Evolutionary conservation across 2,888 invertebrate genomes (phyloP), one percentile per base, ranked within the genome.

Genomic region (Eretmocerus hayati): DNA sequence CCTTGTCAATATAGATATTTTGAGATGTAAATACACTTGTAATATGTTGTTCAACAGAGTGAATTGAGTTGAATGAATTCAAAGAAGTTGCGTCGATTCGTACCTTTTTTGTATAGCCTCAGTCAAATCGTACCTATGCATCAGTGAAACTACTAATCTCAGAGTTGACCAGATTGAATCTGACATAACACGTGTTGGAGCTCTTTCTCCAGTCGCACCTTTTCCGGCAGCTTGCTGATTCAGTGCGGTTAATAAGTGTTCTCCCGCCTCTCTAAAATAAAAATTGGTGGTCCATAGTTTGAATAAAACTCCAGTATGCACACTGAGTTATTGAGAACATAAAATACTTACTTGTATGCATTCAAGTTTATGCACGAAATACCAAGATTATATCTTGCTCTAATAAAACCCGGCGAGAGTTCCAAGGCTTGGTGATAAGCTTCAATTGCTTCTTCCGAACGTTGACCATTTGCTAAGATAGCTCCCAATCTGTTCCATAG

Each of bases 401-500:
- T 79, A 55, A 99, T 92, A 71, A 92, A 99, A 2, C 96, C 96
- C 5, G 99, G 99, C 53, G 90, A 87, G 42, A 96, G 75, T 65
- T 87, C 82, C 42, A 99, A 75, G 31, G 97, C 95, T 62, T 83
- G 81, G 65, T 91, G 87, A 70, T 99, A 99, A 0, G 97, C 96
- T 57, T 91, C 87, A 6, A 99, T 90, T 4, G 99, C 96, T 75
- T 97, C 93, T 63, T 94, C 95, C 30, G 95, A 90, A 56, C 85
- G 83, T 44, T 88, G 88, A 56, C 95, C 92, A 71, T 99, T 99
- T 13, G 99, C 99, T 61, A 96, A 74, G 38, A 96, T 94, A 26
- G 99, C 99, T 44, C 99, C 99, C 23, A 99, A 77, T 60, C 94
- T 85, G 72, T 99, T 99, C 97, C 97, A 99, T 43, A 95, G 72